Conservation (phyloP, 2,797 vertebrate genomes). For the Malacoctenus gilli region DNA sequence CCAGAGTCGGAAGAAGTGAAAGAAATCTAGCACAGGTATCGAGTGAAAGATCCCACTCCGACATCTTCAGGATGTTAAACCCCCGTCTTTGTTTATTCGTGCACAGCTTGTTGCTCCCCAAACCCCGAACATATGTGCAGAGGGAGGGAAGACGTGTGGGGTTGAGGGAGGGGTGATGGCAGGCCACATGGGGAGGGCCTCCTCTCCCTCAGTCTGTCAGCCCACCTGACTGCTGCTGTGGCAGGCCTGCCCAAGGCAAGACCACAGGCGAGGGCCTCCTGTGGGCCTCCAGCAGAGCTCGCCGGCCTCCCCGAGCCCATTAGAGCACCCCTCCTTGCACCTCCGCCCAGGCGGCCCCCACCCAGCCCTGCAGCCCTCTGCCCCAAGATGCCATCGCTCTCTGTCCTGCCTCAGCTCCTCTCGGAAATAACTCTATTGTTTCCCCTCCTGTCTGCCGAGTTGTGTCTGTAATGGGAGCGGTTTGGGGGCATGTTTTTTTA, state of each 20-base stretch:
- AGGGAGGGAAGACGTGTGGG: conserved; percentile 30
- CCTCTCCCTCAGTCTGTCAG: conserved; percentile 79
- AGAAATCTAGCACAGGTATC: conserved; percentile 25
- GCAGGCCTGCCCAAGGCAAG: conserved; percentile 89
- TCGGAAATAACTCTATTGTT: conserved; percentile 78
- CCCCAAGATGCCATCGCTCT: conserved; percentile 81
- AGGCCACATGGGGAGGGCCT: conserved; percentile 71
- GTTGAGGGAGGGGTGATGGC: conserved; percentile 45
- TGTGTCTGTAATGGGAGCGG: conserved; percentile 62
- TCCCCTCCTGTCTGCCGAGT: conserved; percentile 57
- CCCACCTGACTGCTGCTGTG: conserved; percentile 81
- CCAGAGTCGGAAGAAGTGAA: too few species aligned
- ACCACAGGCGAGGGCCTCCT: conserved; percentile 88
- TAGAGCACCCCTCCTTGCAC: conserved; percentile 80
- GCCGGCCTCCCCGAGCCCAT: conserved; percentile 83
- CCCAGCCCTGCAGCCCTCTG: conserved; percentile 75
- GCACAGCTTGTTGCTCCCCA: conserved; percentile 73
- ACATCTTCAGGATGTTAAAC: conserved; percentile 36
- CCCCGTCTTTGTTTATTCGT: conserved; percentile 60
- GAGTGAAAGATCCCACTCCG: conserved; percentile 22
- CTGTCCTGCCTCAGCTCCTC: conserved; percentile 53
- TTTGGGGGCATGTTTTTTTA: conserved; percentile 69
- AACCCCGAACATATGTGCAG: conserved; percentile 70
- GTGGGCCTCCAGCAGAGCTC: conserved; percentile 85
- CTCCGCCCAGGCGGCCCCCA: conserved; percentile 57